Percentiles rank a stretch among this genome's conserved stretches.
phyloP scores from a whole-genome alignment of 2,797 vertebrate genomes.

The Spea hammondii region DNA sequence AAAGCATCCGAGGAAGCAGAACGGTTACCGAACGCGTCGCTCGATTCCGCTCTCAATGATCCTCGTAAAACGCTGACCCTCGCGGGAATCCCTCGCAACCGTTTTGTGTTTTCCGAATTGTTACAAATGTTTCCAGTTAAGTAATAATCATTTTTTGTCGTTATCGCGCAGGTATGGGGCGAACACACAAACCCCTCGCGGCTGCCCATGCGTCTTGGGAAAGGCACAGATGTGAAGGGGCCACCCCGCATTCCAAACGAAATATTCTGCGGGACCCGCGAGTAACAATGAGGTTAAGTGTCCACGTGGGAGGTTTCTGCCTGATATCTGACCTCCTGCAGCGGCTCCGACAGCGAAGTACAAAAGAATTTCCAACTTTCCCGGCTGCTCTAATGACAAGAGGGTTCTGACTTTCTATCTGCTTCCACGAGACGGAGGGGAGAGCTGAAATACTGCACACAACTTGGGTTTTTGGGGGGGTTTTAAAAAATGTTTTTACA shows the following conservation, averaged over 20 bases:
- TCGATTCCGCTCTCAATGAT: too few relatives aligned
- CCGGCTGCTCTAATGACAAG: neutral
- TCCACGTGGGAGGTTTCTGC: conserved; percentile 12
- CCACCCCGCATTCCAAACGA: neutral
- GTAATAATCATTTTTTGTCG: too few relatives aligned
- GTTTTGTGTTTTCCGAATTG: too few relatives aligned
- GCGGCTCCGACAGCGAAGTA: neutral
- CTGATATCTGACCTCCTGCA: conserved; percentile 22
- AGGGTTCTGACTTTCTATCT: neutral
- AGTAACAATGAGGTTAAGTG: conserved; percentile 7
- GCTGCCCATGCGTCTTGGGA: neutral
- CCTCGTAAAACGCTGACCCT: too few relatives aligned
- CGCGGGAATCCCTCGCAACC: too few relatives aligned
- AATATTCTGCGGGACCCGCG: conserved; percentile 19
- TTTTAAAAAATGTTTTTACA: neutral
- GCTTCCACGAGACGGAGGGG: neutral
- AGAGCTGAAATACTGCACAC: neutral
- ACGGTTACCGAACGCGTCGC: too few relatives aligned
- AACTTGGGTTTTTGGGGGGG: too few relatives aligned
- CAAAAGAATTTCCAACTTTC: neutral
- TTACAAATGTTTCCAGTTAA: too few relatives aligned
- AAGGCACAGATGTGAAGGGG: conserved; percentile 21
- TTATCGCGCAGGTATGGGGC: neutral
- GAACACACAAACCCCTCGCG: neutral
- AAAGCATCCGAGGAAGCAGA: too few relatives aligned